Evolutionary conservation across 2,888 invertebrate genomes (phyloP), one percentile per base, ranked within the genome.

Genomic region (Drosophila kanekoi): DNA sequence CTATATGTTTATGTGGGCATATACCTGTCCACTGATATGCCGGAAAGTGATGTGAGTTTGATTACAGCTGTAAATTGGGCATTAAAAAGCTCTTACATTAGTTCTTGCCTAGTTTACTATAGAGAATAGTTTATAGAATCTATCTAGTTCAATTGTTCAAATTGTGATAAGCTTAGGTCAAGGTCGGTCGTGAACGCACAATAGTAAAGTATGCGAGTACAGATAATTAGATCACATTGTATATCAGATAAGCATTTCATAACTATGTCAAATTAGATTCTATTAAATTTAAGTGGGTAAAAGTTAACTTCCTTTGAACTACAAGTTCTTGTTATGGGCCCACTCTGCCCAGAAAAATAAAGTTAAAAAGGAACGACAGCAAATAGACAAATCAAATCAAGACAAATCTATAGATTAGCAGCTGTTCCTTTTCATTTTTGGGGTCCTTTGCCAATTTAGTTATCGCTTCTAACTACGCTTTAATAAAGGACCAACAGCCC

Each of bases 381-480:
- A 54, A 76, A 80, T 47, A 72, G 68, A 71, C 81, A 82, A 72
- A 86, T 74, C 70, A 86, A 86, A 77, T 86, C 66, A 83, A 63
- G 52, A 44, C 77, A 77, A 84, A 78, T 72, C 84, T 58, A 47
- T 37, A 66, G 83, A 83, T 86, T 82, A 77, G 58, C 77, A 81
- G 87, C 68, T 87, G 82, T 68, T 71, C 63, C 61, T 49, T 48
- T 13, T 35, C 28, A 35, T 35, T 52, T 48, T 59, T 53, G 41
- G 37, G 72, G 58, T 45, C 44, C 56, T 53, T 56, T 41, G 20
- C 53, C 41, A 40, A 64, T 67, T 63, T 54, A 72, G 72, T 70
- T 84, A 84, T 84, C 81, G 63, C 40, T 51, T 38, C 63, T 78
- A 86, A 85, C 81, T 83, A 78, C 66, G 78, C 84, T 85, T 88